These are phyloP conservation scores for Apodemus speciosus DNA, from an alignment of 2,113 vertebrate species.

Conservation along the genomic window DNA sequence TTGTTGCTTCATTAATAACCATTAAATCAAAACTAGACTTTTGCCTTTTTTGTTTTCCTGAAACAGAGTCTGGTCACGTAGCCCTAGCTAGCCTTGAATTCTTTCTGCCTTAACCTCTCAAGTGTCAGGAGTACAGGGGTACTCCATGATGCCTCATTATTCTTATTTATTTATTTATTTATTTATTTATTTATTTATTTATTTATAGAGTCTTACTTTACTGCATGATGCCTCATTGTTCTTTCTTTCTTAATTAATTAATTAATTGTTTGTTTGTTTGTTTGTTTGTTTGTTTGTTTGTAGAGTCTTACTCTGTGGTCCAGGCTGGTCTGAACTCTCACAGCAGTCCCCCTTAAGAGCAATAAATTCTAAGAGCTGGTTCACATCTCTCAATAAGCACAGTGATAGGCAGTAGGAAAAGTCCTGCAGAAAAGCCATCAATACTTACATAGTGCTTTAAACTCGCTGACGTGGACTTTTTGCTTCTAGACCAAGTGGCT, in stretches of 20 bases:
- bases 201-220: no score
- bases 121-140: background rate
- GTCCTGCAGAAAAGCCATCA: background rate
- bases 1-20: constrained; percentile 18
- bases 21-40: background rate
- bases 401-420: background rate
- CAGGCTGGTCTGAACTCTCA: background rate
- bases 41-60: background rate
- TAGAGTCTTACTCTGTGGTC: background rate
- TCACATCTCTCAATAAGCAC: background rate
- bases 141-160: background rate
- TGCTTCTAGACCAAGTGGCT: constrained; percentile 94
- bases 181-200: no score
- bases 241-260: no score
- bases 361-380: background rate
- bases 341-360: background rate
- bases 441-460: background rate
- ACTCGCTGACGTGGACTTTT: background rate
- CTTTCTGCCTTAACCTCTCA: background rate
- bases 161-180: background rate
- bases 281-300: no score
- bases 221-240: no score
- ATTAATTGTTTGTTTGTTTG: no score
- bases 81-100: background rate
- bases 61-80: background rate